Base-by-base conservation (phyloP, 35 echinoderm and acorn worm species). In the Lytechinus pictus region DNA sequence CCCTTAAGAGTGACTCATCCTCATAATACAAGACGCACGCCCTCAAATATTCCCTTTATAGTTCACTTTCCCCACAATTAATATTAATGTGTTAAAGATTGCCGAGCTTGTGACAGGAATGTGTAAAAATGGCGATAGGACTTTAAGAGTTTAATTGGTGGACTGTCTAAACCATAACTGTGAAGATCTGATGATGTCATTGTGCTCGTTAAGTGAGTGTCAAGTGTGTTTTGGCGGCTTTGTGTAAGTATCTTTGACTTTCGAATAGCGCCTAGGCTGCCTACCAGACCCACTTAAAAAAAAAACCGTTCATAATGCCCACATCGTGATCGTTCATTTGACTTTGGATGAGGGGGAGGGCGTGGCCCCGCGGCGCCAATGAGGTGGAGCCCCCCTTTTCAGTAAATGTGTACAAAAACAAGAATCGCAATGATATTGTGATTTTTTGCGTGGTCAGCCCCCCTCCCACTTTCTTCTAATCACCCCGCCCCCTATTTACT, bases 161-260 rank as follows among this genome's bases (percentile, higher is more conserved):
- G 66, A 79, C 66, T 79, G 66, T 79, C 21, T n/a, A 79, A 79
- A 79, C 66, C 19, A 44, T 79, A 7, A 79, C n/a, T 79, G 66
- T 79, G 66, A 79, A 19, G 19, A 79, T 79, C 88, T n/a, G 88
- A 54, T 52, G 88, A 10, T 52, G 10, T 90, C 29, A 57, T 57
- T 93, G 52, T 93, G 7, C 27, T 55, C 92, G 54, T 54, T 93
- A 57, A 93, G 92, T 57, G 54, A 6, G 92, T 93, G 92, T 28
- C 54, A 93, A 93, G 92, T 93, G 92, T 93, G 92, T 57, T 93
- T 44, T 93, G 92, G n/a, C 92, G 57, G 28, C 13, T 0, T 54
- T 12, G n/a, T 93, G 57, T 93, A 19, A 93, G n/a, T 93, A 57
- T 55, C 54, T 93, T 79, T 93, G 92, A 93, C 92, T 55, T 93